Percentiles rank a stretch among this genome's conserved stretches.
phyloP scores from a whole-genome alignment of 2,113 vertebrate genomes.

The Amazona vittata region DNA sequence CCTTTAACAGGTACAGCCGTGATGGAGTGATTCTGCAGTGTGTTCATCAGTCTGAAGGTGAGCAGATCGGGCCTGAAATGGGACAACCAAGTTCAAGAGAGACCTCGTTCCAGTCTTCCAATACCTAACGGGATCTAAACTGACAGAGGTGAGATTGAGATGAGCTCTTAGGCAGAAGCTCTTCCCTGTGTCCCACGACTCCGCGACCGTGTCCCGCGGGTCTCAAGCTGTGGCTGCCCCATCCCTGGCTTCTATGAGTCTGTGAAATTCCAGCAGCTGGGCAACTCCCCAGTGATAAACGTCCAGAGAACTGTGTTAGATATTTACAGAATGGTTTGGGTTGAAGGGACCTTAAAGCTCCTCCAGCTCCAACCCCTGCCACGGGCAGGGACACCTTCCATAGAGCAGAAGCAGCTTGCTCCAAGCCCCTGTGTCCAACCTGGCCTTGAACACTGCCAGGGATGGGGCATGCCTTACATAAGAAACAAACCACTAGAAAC shows the following conservation, averaged over 20 bases:
- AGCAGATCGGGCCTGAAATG: not conserved
- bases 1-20: not conserved
- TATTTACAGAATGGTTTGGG: too few species aligned
- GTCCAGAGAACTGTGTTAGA: not conserved
- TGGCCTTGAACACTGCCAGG: not conserved
- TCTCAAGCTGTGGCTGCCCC: too few species aligned
- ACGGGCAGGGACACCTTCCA: not conserved
- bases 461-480: not conserved
- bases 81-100: not conserved
- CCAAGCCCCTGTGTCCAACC: not conserved
- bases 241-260: too few species aligned
- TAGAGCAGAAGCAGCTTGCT: not conserved
- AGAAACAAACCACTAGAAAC: not conserved
- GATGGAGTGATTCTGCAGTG: not conserved
- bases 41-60: not conserved
- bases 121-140: not conserved
- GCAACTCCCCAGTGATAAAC: not conserved
- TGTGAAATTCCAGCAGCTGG: not conserved
- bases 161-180: not conserved
- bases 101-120: not conserved
- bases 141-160: not conserved
- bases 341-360: too few species aligned
- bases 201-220: too few species aligned
- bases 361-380: not conserved
- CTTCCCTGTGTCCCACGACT: too few species aligned